Conservation (phyloP, 2,888 invertebrate species). For the Macaria notata region DNA sequence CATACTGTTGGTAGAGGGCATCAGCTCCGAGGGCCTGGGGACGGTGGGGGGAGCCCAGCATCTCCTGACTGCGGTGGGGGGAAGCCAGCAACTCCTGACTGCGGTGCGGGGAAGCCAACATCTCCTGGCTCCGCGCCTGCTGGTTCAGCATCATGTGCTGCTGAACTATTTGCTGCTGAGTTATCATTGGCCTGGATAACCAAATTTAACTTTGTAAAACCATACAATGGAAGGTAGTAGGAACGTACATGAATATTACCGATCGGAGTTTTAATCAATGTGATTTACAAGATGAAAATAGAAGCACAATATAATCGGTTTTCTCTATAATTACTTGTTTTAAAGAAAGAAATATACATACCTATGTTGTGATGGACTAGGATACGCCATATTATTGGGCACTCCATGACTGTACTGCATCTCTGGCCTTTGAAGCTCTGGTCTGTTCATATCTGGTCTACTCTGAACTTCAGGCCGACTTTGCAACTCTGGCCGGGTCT, state of each 20-base stretch:
- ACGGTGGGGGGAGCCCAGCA: slow-evolving; percentile 70
- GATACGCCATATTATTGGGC: slow-evolving; percentile 69
- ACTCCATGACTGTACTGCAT: slow-evolving; percentile 68
- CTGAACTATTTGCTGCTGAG: slow-evolving; percentile 76
- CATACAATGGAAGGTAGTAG: too few relatives aligned
- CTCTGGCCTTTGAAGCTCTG: slow-evolving; percentile 60
- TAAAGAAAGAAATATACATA: slow-evolving; percentile 33
- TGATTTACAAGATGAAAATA: too few relatives aligned
- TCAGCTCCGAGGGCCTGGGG: slow-evolving; percentile 72
- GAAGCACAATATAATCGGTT: too few relatives aligned
- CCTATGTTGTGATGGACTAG: slow-evolving; percentile 76
- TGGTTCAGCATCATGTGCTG: slow-evolving; percentile 76
- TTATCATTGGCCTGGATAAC: slow-evolving; percentile 63
- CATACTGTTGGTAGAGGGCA: slow-evolving; percentile 75
- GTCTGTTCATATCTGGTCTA: slow-evolving; percentile 38
- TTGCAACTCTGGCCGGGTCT: slow-evolving; percentile 66
- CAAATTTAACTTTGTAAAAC: neutral
- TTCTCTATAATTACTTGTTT: too few relatives aligned
- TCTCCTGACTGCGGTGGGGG: slow-evolving; percentile 80
- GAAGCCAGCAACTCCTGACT: slow-evolving; percentile 77
- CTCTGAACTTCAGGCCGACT: slow-evolving; percentile 64
- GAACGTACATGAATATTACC: too few relatives aligned
- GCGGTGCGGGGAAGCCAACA: slow-evolving; percentile 68
- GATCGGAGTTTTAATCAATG: too few relatives aligned
- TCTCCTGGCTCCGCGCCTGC: slow-evolving; percentile 82